These are phyloP conservation scores for Desmodus rotundus DNA, from an alignment of 2,113 vertebrate species.

Conservation along the genomic window DNA sequence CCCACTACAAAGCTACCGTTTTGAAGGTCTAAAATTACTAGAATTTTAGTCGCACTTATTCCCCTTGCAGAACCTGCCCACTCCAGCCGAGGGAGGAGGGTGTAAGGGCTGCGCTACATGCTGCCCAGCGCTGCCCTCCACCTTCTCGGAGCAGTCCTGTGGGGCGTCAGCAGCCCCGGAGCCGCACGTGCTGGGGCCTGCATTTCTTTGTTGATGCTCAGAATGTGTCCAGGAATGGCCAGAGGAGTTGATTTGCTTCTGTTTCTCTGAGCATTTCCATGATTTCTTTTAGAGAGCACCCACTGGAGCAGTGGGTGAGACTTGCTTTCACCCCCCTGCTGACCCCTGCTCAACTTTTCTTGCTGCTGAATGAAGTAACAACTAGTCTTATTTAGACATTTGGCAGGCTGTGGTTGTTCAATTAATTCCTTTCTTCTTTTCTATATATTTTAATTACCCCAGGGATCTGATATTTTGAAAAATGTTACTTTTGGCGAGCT, in stretches of 20 bases:
- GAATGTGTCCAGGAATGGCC: constrained; percentile 7
- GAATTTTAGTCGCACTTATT: not conserved
- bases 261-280: constrained; percentile 12
- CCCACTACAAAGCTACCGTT: constrained; percentile 68
- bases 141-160: not conserved
- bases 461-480: not conserved
- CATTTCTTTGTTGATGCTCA: constrained; percentile 21
- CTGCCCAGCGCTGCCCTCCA: not conserved
- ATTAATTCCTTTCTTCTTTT: constrained; percentile 44
- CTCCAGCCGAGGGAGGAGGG: not conserved
- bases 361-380: not conserved
- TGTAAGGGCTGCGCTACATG: not conserved
- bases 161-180: not conserved
- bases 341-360: not conserved
- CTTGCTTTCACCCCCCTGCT: not conserved
- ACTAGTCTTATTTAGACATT: not conserved
- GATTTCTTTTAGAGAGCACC: not conserved
- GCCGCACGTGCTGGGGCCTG: not conserved
- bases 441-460: constrained; percentile 50
- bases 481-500: not conserved
- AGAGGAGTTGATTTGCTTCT: not conserved
- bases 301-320: not conserved
- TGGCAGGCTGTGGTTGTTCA: not conserved
- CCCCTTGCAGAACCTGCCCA: not conserved
- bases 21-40: constrained; percentile 45